Conservation (phyloP, 2,888 invertebrate species). For the Eurois occulta region DNA sequence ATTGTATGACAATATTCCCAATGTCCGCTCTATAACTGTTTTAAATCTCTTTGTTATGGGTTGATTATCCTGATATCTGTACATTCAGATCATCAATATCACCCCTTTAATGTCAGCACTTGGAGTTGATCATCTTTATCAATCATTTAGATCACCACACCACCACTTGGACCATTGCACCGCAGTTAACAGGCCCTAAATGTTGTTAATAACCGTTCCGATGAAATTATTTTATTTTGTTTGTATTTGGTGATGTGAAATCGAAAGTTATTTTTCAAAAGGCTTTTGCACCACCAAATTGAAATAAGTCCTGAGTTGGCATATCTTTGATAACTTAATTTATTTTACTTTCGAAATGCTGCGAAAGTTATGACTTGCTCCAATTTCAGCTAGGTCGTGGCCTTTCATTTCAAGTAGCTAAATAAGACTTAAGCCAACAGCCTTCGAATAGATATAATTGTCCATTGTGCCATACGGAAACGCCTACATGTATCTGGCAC, state of each 20-base stretch:
- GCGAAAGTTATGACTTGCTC: constrained; percentile 11
- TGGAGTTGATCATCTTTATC: neutral
- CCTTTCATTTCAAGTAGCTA: constrained; percentile 34
- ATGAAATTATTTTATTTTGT: neutral
- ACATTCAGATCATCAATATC: neutral
- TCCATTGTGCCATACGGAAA: constrained; percentile 42
- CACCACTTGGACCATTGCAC: neutral
- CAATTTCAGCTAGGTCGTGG: constrained; percentile 29
- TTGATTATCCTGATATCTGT: neutral
- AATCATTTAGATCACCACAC: neutral
- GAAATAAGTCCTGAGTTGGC: neutral
- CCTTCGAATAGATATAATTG: constrained; percentile 46
- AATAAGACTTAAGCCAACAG: constrained; percentile 41
- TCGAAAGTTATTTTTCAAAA: neutral
- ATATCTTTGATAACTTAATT: constrained; percentile 1
- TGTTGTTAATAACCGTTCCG: neutral
- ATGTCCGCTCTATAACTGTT: too few relatives aligned
- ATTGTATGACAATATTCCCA: too few relatives aligned
- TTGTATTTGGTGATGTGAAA: neutral
- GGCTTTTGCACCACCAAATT: neutral
- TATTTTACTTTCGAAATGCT: neutral
- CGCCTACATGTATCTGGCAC: constrained; percentile 56
- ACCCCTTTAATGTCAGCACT: neutral
- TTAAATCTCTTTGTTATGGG: too few relatives aligned
- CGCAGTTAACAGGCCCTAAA: neutral